Evolutionary conservation across 2,113 vertebrate genomes (phyloP).

Genomic region (Odontesthes bonariensis): DNA sequence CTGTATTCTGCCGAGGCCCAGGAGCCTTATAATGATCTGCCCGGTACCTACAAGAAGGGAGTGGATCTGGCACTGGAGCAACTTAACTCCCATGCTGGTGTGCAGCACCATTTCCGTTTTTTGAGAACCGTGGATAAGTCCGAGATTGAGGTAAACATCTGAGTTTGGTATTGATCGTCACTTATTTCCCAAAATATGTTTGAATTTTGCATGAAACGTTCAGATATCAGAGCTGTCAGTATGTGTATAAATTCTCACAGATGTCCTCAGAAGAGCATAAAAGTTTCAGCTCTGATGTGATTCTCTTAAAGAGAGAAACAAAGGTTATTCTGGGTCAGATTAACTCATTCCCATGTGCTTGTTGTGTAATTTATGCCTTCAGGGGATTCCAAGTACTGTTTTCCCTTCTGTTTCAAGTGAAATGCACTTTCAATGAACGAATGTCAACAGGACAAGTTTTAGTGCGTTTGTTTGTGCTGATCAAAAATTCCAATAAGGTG

Average conservation of each 20-base stretch:
- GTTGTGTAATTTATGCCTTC: neutral
- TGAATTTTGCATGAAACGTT: neutral
- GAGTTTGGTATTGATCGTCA: neutral
- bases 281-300: too few relatives aligned
- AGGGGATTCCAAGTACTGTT: neutral
- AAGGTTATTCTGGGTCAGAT: too few relatives aligned
- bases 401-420: neutral
- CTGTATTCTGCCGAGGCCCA: constrained; percentile 48
- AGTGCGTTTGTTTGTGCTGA: neutral
- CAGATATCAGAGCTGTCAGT: too few relatives aligned
- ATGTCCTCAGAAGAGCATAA: neutral
- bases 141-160: constrained; percentile 65
- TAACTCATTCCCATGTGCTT: too few relatives aligned
- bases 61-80: constrained; percentile 71
- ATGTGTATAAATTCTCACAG: too few relatives aligned
- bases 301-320: too few relatives aligned
- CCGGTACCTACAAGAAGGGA: constrained; percentile 56
- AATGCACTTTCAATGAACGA: neutral
- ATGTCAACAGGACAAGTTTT: constrained; percentile 2
- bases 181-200: neutral
- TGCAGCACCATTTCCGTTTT: constrained; percentile 78
- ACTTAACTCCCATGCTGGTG: constrained; percentile 36
- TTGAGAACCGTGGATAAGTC: constrained; percentile 59
- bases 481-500: neutral
- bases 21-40: constrained; percentile 36